phyloP scores from a whole-genome alignment of 2,888 invertebrate genomes.

The Drosophila mercatorum region DNA sequence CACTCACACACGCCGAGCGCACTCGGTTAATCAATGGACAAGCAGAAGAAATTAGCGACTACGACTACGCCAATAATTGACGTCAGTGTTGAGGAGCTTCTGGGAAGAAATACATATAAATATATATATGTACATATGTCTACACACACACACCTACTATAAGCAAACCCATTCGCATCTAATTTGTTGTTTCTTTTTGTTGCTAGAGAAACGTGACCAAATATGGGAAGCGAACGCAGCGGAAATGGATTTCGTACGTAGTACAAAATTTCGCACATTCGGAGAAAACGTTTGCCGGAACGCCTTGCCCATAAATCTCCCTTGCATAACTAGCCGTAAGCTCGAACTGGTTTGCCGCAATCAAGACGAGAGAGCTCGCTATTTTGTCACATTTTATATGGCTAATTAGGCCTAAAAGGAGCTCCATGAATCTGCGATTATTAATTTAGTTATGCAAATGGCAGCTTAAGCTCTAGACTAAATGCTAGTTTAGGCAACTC shows the following conservation, averaged over 20 bases:
- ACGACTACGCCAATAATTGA: conserved; percentile 63
- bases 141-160: neutral
- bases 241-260: conserved; percentile 38
- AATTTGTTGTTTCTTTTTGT: conserved; percentile 10
- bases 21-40: conserved; percentile 63
- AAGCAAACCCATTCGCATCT: conserved; percentile 17
- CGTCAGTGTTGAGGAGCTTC: conserved; percentile 62
- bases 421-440: neutral
- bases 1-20: conserved; percentile 12
- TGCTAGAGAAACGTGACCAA: conserved; percentile 68
- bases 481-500: neutral
- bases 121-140: neutral
- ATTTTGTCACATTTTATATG: neutral
- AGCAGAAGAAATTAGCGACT: conserved; percentile 60
- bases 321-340: neutral
- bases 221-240: conserved; percentile 56
- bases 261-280: conserved; percentile 31
- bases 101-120: conserved; percentile 15
- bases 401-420: conserved; percentile 14
- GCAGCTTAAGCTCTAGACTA: neutral
- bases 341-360: conserved; percentile 16
- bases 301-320: neutral
- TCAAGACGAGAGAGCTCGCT: neutral
- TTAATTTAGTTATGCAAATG: neutral
- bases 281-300: conserved; percentile 20